These are phyloP conservation scores for Anoplophora glabripennis DNA, from an alignment of 1,140 invertebrate genomes.

Conservation along the genomic window DNA sequence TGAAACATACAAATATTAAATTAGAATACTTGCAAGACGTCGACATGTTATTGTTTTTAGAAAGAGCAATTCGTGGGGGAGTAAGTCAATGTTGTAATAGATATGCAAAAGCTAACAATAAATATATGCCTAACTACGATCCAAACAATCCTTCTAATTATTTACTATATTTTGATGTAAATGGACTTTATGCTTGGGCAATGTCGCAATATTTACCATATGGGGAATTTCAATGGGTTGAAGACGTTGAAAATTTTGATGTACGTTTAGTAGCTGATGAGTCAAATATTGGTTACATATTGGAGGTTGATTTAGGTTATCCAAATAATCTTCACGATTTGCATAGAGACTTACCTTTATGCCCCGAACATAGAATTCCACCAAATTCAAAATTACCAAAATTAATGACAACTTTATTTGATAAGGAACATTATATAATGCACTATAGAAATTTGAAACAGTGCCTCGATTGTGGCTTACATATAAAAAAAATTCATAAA, in stretches of 20 bases:
- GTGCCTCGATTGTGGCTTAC: neutral
- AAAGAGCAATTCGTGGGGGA: neutral
- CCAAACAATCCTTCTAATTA: neutral
- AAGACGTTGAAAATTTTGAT: neutral
- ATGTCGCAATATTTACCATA: slow-evolving; percentile 5
- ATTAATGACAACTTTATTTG: slow-evolving; percentile 40
- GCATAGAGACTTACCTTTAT: slow-evolving; percentile 35
- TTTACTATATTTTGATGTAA: neutral
- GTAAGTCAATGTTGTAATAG: slow-evolving; percentile 2
- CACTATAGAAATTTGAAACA: slow-evolving; percentile 38
- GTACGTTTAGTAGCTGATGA: neutral
- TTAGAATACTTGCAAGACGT: too few relatives aligned
- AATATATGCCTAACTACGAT: slow-evolving; percentile 7
- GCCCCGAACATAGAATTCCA: slow-evolving; percentile 37
- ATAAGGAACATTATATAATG: slow-evolving; percentile 38
- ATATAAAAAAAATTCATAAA: neutral
- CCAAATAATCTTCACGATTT: neutral
- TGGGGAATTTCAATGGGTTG: slow-evolving; percentile 2
- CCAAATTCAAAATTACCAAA: slow-evolving; percentile 40
- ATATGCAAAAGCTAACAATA: slow-evolving; percentile 8
- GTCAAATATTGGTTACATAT: neutral
- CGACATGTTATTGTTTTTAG: too few relatives aligned
- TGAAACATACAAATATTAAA: too few relatives aligned
- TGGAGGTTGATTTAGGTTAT: slow-evolving; percentile 1
- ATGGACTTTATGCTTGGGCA: neutral